Percentiles rank a stretch among this genome's conserved stretches.
Evolutionary conservation across 1,140 invertebrate species (phyloP).

Genomic region (Aphaenogaster ashmeadi): DNA sequence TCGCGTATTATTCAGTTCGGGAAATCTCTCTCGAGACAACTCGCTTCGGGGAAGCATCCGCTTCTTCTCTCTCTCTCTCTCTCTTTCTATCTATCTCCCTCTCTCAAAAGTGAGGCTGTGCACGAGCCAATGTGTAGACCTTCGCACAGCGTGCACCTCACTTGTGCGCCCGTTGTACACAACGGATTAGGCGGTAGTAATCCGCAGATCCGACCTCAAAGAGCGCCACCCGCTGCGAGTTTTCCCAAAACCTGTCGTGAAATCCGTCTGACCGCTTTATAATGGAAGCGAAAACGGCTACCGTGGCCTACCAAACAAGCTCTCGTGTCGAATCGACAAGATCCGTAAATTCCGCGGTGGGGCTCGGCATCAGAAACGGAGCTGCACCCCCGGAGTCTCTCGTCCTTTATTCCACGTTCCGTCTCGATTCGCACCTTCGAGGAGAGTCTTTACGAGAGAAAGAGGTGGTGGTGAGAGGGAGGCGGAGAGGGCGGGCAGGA

Average conservation of each 20-base stretch:
- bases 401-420: slow-evolving; percentile 55
- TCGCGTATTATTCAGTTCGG: background rate
- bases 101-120: slow-evolving; percentile 2
- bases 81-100: background rate
- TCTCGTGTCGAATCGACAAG: slow-evolving; percentile 6
- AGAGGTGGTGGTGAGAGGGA: background rate
- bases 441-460: background rate
- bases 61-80: background rate
- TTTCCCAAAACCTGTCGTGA: slow-evolving; percentile 80
- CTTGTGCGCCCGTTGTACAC: slow-evolving; percentile 60
- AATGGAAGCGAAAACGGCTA: slow-evolving; percentile 67
- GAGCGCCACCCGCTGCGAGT: slow-evolving; percentile 76
- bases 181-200: slow-evolving; percentile 75
- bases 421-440: slow-evolving; percentile 71
- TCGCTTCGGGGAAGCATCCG: background rate
- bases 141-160: background rate
- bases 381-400: slow-evolving; percentile 23
- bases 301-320: slow-evolving; percentile 71
- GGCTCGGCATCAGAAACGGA: background rate
- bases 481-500: background rate
- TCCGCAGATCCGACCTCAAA: slow-evolving; percentile 67
- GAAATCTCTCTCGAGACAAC: background rate
- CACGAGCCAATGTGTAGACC: slow-evolving; percentile 38
- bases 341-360: slow-evolving; percentile 52
- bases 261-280: slow-evolving; percentile 68